phyloP scores from a whole-genome alignment of 2,888 invertebrate species.

The Apamea sordens region DNA sequence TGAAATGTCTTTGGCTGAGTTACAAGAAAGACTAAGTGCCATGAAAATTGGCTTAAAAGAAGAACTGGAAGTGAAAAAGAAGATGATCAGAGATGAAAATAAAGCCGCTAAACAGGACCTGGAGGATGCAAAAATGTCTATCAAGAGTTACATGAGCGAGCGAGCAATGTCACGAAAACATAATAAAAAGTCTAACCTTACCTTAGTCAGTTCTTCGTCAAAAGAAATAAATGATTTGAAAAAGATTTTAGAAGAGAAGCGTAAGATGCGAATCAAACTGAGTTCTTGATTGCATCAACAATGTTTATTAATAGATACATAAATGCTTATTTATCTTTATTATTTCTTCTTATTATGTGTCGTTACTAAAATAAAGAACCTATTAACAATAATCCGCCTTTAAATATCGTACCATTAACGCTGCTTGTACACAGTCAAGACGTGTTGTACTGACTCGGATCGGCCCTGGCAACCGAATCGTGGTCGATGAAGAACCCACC shows the following conservation, averaged over 20 bases:
- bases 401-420: background rate
- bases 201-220: constrained; percentile 66
- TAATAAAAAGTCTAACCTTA: constrained; percentile 73
- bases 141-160: constrained; percentile 81
- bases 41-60: constrained; percentile 88
- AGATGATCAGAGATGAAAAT: constrained; percentile 84
- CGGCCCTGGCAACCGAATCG: too few relatives aligned
- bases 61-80: constrained; percentile 88
- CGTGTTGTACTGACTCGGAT: background rate
- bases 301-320: constrained; percentile 47
- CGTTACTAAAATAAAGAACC: constrained; percentile 46
- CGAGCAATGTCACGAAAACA: constrained; percentile 75
- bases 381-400: background rate
- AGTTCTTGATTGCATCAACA: constrained; percentile 41
- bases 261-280: constrained; percentile 77
- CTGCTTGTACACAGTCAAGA: background rate
- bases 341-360: constrained; percentile 50
- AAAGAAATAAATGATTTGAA: constrained; percentile 87
- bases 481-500: background rate
- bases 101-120: constrained; percentile 85
- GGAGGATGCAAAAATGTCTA: constrained; percentile 84
- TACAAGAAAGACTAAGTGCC: constrained; percentile 89
- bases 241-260: constrained; percentile 87
- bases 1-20: constrained; percentile 92
- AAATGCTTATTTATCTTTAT: constrained; percentile 55